phyloP scores from a whole-genome alignment of 1,140 invertebrate genomes.

The Glossosoma conforme region DNA sequence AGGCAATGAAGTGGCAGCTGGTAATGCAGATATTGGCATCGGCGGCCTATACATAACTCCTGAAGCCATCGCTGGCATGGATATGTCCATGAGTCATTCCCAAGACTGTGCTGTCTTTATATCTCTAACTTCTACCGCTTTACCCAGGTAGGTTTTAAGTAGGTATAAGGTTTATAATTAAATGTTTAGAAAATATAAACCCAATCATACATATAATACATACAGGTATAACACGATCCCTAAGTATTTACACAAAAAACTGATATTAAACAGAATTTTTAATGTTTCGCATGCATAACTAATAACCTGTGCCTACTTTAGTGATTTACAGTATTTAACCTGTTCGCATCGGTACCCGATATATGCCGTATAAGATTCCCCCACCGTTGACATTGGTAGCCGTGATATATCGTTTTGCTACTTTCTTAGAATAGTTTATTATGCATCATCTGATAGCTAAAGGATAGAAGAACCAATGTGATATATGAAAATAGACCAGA shows the following conservation, averaged over 20 bases:
- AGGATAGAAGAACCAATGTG: too few species aligned
- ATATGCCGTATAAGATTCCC: too few species aligned
- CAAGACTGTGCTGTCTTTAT: conserved; percentile 71
- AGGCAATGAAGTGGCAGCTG: conserved; percentile 42
- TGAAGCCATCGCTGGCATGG: conserved; percentile 49
- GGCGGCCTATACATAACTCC: conserved; percentile 62
- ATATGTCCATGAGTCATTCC: conserved; percentile 56
- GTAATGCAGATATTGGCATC: conserved; percentile 56
- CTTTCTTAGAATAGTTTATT: too few species aligned
- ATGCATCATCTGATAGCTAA: too few species aligned
- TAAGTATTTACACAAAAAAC: too few species aligned
- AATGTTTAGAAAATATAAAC: conserved; percentile 4
- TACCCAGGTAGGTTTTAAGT: conserved; percentile 62
- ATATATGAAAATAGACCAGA: too few species aligned
- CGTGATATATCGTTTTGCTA: too few species aligned
- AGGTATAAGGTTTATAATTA: conserved; percentile 9
- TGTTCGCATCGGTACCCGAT: too few species aligned
- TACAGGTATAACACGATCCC: conserved; percentile 1
- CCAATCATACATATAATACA: conserved; percentile 2
- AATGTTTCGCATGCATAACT: too few species aligned
- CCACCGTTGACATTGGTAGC: too few species aligned
- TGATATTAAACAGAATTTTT: not conserved
- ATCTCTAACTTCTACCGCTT: conserved; percentile 64
- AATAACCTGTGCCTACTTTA: too few species aligned
- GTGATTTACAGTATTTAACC: too few species aligned